Evolutionary conservation across 1,140 invertebrate genomes (phyloP), one percentile per base, ranked within the genome.

Genomic region (Orius insidiosus): DNA sequence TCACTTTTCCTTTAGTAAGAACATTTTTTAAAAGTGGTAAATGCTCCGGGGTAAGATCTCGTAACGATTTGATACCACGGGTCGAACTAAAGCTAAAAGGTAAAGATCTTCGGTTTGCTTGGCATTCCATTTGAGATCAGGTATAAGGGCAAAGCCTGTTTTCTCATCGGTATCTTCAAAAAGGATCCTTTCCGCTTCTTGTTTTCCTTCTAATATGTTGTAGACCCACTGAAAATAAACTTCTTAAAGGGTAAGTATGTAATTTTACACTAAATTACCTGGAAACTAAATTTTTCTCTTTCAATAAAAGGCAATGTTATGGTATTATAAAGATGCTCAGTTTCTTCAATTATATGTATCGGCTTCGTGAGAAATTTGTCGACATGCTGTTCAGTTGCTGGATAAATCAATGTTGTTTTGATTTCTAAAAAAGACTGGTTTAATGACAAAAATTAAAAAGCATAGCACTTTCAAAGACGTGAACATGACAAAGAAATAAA

Each of bases 51-150:
- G 70, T 76, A 13, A 98, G 68, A 62, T 94, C 86, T 51, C 93
- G 65, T 5, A 98, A 53, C 0, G 86, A 94, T 60, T 75, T 78
- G 1, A 98, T 72, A 31, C 68, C 72, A 54, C 66, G 72, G 74
- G 68, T 54, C 77, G 72, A 2, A 80, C 68, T 47, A 98, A 76
- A 2, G 83, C 90, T 41, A 92, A 64, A 4, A 93, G 60, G 58
- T 96, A 89, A 0, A 97, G 62, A 18, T 77, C 78, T 48, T 85
- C 76, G 3, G 74, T 58, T 37, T 76, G 72, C 38, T 76, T 64
- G 15, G 82, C 78, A 64, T 93, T 81, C 92, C 93, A 97, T 63
- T 97, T 97, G 39, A 95, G 67, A 65, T 97, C 93, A 1, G 88
- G 87, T 2, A 93, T 48, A 2, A 97, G 60, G 15, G 95, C 68